Base-by-base conservation (phyloP, 2,797 vertebrate species). In the Coreius guichenoti region DNA sequence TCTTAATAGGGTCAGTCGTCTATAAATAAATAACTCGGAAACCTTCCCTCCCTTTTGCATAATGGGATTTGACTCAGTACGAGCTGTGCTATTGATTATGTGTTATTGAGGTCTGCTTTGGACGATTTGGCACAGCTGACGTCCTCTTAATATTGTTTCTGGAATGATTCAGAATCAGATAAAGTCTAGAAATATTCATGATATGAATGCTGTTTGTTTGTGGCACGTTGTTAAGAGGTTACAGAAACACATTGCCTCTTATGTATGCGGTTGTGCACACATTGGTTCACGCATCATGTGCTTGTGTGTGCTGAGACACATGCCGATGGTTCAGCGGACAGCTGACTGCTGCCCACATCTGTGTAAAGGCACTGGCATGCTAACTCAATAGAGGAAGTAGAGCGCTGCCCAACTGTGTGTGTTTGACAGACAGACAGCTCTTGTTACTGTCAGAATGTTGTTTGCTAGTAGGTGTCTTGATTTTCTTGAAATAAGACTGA, bases 301-400 rank as follows among this genome's bases (percentile, higher is more conserved):
- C 43, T 54, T 23, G 8, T 77, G 63, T 74, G 51, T 43, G 58
- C 33, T 9, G 29, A 79, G 51, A 56, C 74, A 43, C 61, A 86
- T 78, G 68, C 76, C 4, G 39, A 83, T 54, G 80, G 63, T 58
- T 63, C 43, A 80, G 19, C 43, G 29, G 65, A 69, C 56, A 81
- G 45, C 80, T 79, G 80, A 83, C 67, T 63, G 67, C 21, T 43
- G 49, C 76, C 17, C 81, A 31, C n/a, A 69, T 80, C 85, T 82
- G 68, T 67, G 31, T 79, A n/a, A 84, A 86, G 68, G 61, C 72
- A 14, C 36, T 77, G 81, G 29, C 81, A 87, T 78, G 79, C 58
- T 87, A 90, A 88, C 83, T 82, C 79, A 86, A 88, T 84, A 56
- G 43, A 81, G 31, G 29, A 61, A 75, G 69, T 26, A 83, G 77